Evolutionary conservation across 2,113 vertebrate species (phyloP), one percentile per base, ranked within the genome.

Genomic region (Charina bottae): DNA sequence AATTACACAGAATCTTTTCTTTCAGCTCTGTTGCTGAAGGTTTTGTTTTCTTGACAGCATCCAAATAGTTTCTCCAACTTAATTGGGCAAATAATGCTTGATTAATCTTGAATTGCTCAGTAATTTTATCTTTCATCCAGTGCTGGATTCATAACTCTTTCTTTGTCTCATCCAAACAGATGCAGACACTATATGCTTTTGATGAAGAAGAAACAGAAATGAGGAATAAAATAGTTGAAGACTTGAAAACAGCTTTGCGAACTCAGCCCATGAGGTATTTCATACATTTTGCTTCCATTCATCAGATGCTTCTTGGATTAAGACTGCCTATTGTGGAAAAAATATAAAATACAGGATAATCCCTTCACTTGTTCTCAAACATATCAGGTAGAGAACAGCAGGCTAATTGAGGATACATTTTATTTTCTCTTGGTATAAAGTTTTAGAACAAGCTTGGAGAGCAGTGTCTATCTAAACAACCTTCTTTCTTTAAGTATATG

Each of bases 201-300:
- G 99, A 99, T 59, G 99, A 99, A 94, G 99, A 99, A 96, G 99
- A 99, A 98, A 99, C 98, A 93, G 98, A 99, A 96, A 98, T 98
- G 98, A 98, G 99, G 97, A 99, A 99, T 97, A 99, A 99, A 96
- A 98, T 99, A 56, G 99, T 99, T 95, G 99, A 99, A 96, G 99
- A 99, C 97, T 97, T 99, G 94, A 99, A 99, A 97, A 99, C 99
- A 17, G 99, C 99, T 9, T 97, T 99, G 58, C 97, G 99, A 85
- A 99, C 99, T 89, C 99, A 99, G 89, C 99, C 99, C 68, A 99
- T 99, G 99, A 99, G 99, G 99, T 99, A 96, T 96, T 93, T 0
- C 33, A 0, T 13, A 24, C 26, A 10, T 60, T n/a, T 46, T 78
- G 87, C 92, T 93, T 95, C 42, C 64, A 88, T 89, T 0, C 90